Conservation (phyloP, 2,113 vertebrate species). For the Prunella himalayana region DNA sequence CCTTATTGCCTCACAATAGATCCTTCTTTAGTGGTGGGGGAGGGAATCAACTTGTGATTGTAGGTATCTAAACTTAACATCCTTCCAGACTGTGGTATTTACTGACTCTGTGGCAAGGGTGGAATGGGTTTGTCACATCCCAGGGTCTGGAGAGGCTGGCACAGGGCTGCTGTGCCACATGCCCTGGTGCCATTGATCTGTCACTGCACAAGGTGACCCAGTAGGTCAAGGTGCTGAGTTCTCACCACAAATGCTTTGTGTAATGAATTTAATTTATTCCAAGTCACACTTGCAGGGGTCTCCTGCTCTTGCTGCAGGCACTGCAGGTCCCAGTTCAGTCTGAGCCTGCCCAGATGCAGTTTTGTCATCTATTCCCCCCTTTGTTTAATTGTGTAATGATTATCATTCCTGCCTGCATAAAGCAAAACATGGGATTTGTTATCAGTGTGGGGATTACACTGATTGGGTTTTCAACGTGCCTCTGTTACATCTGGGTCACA, state of each 20-base stretch:
- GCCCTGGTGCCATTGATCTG: background rate
- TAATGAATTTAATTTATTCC: constrained; percentile 5
- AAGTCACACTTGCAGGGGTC: background rate
- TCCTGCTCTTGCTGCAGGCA: background rate
- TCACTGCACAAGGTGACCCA: background rate
- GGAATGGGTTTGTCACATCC: fast-evolving
- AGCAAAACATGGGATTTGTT: background rate
- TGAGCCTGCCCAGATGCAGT: background rate
- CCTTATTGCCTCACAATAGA: background rate
- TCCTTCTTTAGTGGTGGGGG: background rate
- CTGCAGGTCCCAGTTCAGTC: background rate
- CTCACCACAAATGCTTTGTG: background rate
- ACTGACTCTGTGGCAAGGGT: background rate
- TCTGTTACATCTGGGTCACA: background rate
- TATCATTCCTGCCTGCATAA: background rate
- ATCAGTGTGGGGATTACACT: background rate
- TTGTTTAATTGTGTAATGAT: background rate
- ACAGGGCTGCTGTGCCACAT: background rate
- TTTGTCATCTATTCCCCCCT: background rate
- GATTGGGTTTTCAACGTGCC: background rate
- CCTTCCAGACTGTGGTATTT: background rate
- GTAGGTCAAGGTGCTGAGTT: background rate
- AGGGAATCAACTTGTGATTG: background rate
- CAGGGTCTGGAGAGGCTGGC: background rate
- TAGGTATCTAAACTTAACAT: background rate